phyloP scores from a whole-genome alignment of 2,888 invertebrate species.

The Andricus quercusramuli region DNA sequence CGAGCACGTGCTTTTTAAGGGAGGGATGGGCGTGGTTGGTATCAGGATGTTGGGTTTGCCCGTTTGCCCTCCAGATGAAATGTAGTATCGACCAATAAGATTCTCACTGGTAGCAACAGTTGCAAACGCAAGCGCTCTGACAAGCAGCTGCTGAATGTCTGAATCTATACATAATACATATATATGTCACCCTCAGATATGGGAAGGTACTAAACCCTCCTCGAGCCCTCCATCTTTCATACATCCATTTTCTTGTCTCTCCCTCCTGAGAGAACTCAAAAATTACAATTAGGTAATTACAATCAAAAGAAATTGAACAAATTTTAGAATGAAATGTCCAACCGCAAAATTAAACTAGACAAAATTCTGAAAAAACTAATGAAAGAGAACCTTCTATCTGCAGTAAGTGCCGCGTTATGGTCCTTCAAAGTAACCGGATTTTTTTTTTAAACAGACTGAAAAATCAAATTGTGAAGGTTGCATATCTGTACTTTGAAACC shows the following conservation, averaged over 20 bases:
- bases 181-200: constrained; percentile 30
- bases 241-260: constrained; percentile 15
- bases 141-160: constrained; percentile 21
- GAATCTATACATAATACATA: constrained; percentile 21
- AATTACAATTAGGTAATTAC: background rate
- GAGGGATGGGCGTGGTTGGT: constrained; percentile 63
- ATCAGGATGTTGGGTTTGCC: constrained; percentile 50
- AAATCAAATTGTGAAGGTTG: no score
- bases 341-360: no score
- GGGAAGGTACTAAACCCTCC: constrained; percentile 40
- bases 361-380: no score
- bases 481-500: no score
- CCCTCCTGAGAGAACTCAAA: background rate
- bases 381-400: no score
- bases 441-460: no score
- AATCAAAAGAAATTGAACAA: background rate
- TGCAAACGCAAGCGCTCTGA: constrained; percentile 71
- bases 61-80: constrained; percentile 57
- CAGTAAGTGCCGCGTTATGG: no score
- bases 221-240: constrained; percentile 22
- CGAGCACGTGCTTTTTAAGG: constrained; percentile 26
- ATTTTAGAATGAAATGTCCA: no score
- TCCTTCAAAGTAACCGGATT: no score
- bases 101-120: constrained; percentile 64
- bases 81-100: constrained; percentile 62